Evolutionary conservation across 2,888 invertebrate species (phyloP).

Genomic region (Nomada lathburiana): DNA sequence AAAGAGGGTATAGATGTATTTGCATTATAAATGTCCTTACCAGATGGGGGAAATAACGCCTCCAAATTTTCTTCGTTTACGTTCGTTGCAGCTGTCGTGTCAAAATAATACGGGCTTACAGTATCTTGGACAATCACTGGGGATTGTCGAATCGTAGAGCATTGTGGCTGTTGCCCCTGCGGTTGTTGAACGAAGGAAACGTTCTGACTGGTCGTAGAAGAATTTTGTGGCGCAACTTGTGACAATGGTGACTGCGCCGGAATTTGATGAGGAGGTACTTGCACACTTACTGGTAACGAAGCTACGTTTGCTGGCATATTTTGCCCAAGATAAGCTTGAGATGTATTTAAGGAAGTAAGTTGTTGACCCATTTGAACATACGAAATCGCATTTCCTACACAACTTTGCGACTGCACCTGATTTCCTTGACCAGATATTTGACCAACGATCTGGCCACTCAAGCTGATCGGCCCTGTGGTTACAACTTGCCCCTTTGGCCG

Average conservation of each 20-base stretch:
- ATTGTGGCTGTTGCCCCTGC: constrained; percentile 73
- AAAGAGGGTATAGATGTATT: no score
- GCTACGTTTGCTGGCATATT: constrained; percentile 62
- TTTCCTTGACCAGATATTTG: constrained; percentile 83
- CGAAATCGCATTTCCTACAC: constrained; percentile 73
- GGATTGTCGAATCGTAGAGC: constrained; percentile 79
- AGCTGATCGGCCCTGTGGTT: constrained; percentile 80
- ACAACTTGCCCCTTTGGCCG: constrained; percentile 89
- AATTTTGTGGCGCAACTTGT: constrained; percentile 75
- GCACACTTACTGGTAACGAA: constrained; percentile 67
- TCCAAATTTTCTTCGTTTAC: constrained; percentile 85
- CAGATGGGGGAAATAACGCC: constrained; percentile 88
- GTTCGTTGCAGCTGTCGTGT: constrained; percentile 70
- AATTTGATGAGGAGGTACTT: constrained; percentile 64
- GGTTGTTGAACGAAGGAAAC: constrained; percentile 71
- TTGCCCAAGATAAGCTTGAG: constrained; percentile 73
- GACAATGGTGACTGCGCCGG: constrained; percentile 51
- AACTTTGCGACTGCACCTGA: constrained; percentile 67
- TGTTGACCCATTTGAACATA: constrained; percentile 76
- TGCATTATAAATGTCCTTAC: constrained; percentile 70
- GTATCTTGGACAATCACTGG: constrained; percentile 82
- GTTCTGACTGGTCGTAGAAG: constrained; percentile 77
- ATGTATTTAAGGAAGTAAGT: constrained; percentile 72
- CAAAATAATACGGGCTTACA: constrained; percentile 77
- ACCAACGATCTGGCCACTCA: constrained; percentile 82